Conservation (phyloP, 2,888 invertebrate species). For the Sympetrum striolatum region DNA sequence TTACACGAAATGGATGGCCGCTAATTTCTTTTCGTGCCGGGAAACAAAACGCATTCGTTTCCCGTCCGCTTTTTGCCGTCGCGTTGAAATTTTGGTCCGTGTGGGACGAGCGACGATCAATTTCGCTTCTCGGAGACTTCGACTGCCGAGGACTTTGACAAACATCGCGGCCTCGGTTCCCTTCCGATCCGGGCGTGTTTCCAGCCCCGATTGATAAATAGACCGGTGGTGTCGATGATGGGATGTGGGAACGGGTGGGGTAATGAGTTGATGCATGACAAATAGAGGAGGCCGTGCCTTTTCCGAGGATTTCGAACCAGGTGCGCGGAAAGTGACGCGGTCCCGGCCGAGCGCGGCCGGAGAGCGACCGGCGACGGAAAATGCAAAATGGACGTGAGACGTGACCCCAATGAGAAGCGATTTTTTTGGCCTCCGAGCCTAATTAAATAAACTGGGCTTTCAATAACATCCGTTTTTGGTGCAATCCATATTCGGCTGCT, state of each 20-base stretch:
- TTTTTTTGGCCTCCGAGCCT: neutral
- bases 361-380: neutral
- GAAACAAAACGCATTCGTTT: neutral
- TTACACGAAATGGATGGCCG: neutral
- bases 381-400: neutral
- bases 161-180: neutral
- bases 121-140: neutral
- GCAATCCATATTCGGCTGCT: neutral
- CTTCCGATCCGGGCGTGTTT: neutral
- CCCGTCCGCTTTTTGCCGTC: neutral
- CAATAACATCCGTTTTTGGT: neutral
- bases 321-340: neutral
- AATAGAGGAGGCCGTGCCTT: neutral
- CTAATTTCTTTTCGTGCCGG: neutral
- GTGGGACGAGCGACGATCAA: neutral
- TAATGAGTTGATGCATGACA: constrained; percentile 26
- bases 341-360: neutral
- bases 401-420: neutral
- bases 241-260: neutral
- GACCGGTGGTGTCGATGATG: neutral
- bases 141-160: neutral
- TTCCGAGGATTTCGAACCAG: neutral
- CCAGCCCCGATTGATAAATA: neutral
- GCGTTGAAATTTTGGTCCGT: neutral
- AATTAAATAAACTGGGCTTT: neutral